Conservation (phyloP, 1,140 invertebrate species). For the Heliconius hermathena region DNA sequence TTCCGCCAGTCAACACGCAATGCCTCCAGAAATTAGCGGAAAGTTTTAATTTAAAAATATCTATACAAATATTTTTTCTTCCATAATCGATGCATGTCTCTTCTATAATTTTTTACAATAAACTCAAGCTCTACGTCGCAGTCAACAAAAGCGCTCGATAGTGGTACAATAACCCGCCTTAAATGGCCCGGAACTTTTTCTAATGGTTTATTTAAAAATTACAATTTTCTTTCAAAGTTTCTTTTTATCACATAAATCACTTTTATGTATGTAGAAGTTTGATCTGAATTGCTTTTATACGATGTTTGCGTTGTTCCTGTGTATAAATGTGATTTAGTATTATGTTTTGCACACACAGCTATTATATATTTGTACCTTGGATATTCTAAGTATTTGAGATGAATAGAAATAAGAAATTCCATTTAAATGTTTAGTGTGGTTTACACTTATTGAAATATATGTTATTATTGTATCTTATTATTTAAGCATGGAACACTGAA, state of each 20-base stretch:
- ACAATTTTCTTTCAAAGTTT: conserved; percentile 76
- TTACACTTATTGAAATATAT: not conserved
- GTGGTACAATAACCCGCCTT: conserved; percentile 74
- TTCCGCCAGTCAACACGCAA: no score
- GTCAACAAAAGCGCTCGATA: conserved; percentile 69
- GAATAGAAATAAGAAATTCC: not conserved
- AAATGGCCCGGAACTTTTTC: conserved; percentile 80
- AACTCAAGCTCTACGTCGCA: conserved; percentile 49
- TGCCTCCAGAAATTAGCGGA: no score
- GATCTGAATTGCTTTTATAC: conserved; percentile 77
- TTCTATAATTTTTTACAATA: conserved; percentile 40
- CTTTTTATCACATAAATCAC: conserved; percentile 69
- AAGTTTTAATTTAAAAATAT: no score
- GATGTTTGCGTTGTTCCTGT: conserved; percentile 71
- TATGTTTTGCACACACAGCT: conserved; percentile 60
- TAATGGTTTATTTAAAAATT: conserved; percentile 81
- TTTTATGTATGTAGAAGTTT: conserved; percentile 66
- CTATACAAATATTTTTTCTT: no score
- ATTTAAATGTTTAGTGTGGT: not conserved
- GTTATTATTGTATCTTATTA: not conserved
- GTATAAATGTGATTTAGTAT: conserved; percentile 68
- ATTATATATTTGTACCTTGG: conserved; percentile 43
- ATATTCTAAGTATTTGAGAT: conserved; percentile 20
- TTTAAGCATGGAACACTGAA: not conserved
- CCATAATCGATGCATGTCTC: conserved; percentile 13